phyloP scores from a whole-genome alignment of 1,140 invertebrate species.

The Penaeus chinensis region DNA sequence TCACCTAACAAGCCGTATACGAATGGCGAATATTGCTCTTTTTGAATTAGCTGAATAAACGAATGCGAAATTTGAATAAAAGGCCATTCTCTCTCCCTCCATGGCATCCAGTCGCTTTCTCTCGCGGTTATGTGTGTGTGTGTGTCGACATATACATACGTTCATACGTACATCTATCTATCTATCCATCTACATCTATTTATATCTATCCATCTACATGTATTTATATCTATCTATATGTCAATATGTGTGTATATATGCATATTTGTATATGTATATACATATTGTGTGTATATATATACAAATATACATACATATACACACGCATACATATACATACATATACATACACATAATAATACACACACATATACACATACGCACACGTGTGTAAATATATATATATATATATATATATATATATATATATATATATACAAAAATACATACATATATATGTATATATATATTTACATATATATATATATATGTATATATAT shows the following conservation, averaged over 20 bases:
- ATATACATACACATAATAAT: background rate
- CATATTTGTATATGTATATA: background rate
- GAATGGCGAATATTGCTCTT: no score
- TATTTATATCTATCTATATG: background rate
- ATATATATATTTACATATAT: slow-evolving; percentile 3
- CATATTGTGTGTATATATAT: background rate
- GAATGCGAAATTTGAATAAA: background rate
- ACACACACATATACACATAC: background rate
- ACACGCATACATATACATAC: no score
- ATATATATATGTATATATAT: slow-evolving; percentile 2
- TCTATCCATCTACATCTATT: background rate
- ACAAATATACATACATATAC: background rate
- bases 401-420: background rate
- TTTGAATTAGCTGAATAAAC: no score
- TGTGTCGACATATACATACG: background rate
- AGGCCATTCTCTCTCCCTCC: background rate
- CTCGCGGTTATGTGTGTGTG: background rate
- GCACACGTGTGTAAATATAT: background rate
- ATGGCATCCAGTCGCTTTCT: background rate
- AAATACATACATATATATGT: background rate
- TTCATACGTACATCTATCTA: background rate
- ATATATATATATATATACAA: background rate
- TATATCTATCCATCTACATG: background rate
- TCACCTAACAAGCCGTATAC: no score
- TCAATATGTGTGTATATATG: background rate